Percentiles rank a stretch among this genome's conserved stretches.
Evolutionary conservation across 1,140 invertebrate species (phyloP).

Genomic region (Bicyclus anynana): DNA sequence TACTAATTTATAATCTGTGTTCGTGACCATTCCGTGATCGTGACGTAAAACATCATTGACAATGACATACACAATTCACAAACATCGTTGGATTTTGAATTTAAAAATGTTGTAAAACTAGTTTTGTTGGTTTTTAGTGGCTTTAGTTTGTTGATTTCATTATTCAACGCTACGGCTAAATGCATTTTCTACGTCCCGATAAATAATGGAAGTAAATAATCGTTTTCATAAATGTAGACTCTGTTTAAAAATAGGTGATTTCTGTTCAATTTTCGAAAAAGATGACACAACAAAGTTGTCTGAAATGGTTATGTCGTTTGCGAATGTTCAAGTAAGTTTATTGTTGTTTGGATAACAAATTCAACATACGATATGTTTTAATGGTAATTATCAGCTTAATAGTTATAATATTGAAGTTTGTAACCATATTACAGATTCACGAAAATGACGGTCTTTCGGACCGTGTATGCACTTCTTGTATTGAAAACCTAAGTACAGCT

Average conservation of each 20-base stretch:
- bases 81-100: too few relatives aligned
- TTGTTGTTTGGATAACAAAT: too few relatives aligned
- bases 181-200: not conserved
- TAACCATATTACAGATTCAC: conserved; percentile 45
- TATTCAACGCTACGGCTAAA: not conserved
- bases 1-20: too few relatives aligned
- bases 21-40: too few relatives aligned
- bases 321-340: conserved; percentile 69
- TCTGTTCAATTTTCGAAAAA: conserved; percentile 69
- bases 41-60: too few relatives aligned
- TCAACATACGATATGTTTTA: too few relatives aligned
- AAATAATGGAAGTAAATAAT: conserved; percentile 29
- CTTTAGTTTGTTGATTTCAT: not conserved
- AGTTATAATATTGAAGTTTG: not conserved
- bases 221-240: conserved; percentile 63
- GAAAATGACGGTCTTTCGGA: conserved; percentile 81
- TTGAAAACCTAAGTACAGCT: conserved; percentile 79
- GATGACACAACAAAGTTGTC: conserved; percentile 68
- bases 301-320: conserved; percentile 78
- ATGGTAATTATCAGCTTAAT: too few relatives aligned
- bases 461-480: conserved; percentile 79
- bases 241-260: conserved; percentile 68
- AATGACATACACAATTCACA: too few relatives aligned
- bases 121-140: conserved; percentile 10
- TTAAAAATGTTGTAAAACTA: conserved; percentile 26